Conservation (phyloP, 1,140 invertebrate species). For the Pentalonia nigronervosa region DNA sequence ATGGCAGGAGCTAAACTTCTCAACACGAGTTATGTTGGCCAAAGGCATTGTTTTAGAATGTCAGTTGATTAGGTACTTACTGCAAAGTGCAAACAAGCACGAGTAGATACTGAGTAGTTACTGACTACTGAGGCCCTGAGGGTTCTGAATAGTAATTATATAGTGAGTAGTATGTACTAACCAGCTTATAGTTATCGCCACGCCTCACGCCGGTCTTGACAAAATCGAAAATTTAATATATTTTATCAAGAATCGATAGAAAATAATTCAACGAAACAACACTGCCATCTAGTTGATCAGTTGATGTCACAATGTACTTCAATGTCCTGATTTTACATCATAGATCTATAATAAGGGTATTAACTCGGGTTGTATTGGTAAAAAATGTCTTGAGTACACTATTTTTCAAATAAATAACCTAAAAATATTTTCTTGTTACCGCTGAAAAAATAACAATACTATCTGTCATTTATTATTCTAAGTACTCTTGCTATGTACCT, state of each 20-base stretch:
- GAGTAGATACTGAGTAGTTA: background rate
- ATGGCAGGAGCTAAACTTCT: slow-evolving; percentile 63
- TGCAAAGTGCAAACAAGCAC: background rate
- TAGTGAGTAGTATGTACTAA: background rate
- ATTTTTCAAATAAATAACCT: too few relatives aligned
- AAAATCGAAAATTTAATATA: background rate
- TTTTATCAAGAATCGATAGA: slow-evolving; percentile 23
- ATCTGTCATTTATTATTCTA: too few relatives aligned
- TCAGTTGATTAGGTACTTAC: background rate
- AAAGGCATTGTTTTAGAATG: slow-evolving; percentile 52
- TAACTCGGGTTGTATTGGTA: too few relatives aligned
- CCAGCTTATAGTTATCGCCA: background rate
- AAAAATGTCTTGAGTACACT: too few relatives aligned
- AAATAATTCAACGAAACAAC: background rate
- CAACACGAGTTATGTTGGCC: slow-evolving; percentile 61
- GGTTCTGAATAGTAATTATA: too few relatives aligned
- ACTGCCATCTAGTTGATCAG: slow-evolving; percentile 27
- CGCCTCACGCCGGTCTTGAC: background rate
- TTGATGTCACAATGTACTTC: background rate
- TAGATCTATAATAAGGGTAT: too few relatives aligned
- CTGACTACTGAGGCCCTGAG: too few relatives aligned
- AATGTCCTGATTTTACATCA: background rate
- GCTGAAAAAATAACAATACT: too few relatives aligned
- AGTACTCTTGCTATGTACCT: too few relatives aligned
- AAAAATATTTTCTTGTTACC: too few relatives aligned